Base-by-base conservation (phyloP, 2,797 vertebrate genomes). In the Crax fasciolata region DNA sequence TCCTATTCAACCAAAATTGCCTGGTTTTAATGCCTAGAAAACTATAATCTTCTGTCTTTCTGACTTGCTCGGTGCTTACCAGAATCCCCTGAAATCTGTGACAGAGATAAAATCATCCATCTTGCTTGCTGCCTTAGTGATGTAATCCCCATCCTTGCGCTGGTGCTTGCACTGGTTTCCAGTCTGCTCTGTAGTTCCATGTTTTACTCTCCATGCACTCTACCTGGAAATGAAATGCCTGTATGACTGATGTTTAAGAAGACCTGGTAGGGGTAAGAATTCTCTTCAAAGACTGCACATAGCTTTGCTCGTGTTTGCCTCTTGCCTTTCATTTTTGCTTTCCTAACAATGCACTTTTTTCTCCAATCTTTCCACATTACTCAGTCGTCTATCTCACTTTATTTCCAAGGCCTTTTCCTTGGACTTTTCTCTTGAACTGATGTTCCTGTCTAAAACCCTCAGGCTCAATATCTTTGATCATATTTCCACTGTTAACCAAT, bases 221-320 rank as follows among this genome's bases (percentile, higher is more conserved):
- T 25, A 70, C 8, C 74, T 84, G 9, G 14, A 63, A 43, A 18
- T 61, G 13, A 49, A 51, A 62, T 28, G 20, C 8, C 30, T 41
- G 28, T 39, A 35, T 59, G 39, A 52, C 18, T 51, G n/a, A 27
- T 32, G 11, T 16, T 85, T 67, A 12, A 77, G 76, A 87, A 63
- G 10, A 10, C 9, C 13, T 4, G 1, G 1, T 27, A 49, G 28
- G 25, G 25, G 13, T 43, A 49, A 9, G 7, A 46, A 32, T 2
- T 67, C 5, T 75, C 16, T 48, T 83, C 38, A 49, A 49, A 75
- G 54, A n/a, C 1, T 10, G 35, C 43, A 8, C 2, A 12, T 2
- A 13, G 13, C 13, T 70, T 90, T 79, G 35, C 14, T 55, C 3
- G 12, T 44, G 11, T 86, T 75, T 84, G 14, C 20, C 15, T 76